Base-by-base conservation (phyloP, 2,113 vertebrate species). In the Porphyrio hochstetteri region DNA sequence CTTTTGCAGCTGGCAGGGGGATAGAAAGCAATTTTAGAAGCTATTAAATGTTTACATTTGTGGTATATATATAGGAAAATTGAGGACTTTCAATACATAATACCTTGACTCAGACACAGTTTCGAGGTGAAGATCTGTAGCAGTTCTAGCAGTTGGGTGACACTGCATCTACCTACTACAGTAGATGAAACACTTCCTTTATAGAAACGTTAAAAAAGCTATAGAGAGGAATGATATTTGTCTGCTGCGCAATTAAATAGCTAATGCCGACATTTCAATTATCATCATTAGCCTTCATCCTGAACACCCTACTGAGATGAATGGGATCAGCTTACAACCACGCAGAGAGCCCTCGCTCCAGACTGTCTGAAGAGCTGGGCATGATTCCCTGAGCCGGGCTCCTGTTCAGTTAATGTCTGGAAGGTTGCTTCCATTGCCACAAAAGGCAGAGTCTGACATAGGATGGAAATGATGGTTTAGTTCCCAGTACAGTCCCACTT, bases 221-320 rank as follows among this genome's bases (percentile, higher is more conserved):
- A 63, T 56, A 33, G 60, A 93, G 76, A 75, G 63, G 42, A 67
- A 68, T 38, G 10, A 13, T 83, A 42, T 12, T 94, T 92, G 42
- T 92, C 92, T 82, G 31, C 57, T 46, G 36, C 69, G 67, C 84
- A 92, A 93, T 89, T 97, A 95, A 92, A 74, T 53, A 82, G 91
- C 61, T 79, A 88, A 94, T 74, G 65, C 72, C 3, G 2, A 91
- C 77, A 79, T 89, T 95, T 93, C 70, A 93, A 79, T 96, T 86
- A 92, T 13, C 95, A 52, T 91, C 65, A 65, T 82, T 63, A 94
- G 70, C 86, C 80, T 70, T 90, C 61, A 81, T 72, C 44, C 74
- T 57, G 53, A 86, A 38, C 74, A 69, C 57, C 57, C 82, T 61
- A 55, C 86, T 50, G 96, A 82, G 91, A 93, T 7, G 4, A 82